phyloP scores from a whole-genome alignment of 1,140 invertebrate genomes.

The Cydia amplana region DNA sequence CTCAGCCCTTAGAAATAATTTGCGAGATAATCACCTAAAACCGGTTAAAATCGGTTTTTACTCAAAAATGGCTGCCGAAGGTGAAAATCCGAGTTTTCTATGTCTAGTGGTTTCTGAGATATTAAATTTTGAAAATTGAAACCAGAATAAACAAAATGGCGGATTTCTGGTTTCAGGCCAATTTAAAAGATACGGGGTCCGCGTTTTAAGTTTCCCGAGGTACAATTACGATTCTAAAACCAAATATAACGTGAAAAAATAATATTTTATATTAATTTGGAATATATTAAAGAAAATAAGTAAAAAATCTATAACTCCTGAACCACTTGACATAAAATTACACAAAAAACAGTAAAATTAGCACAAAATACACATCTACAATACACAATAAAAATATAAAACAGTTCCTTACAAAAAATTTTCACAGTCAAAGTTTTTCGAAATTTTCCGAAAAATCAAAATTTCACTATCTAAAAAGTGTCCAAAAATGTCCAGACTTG shows the following conservation, averaged over 20 bases:
- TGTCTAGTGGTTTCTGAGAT: not conserved
- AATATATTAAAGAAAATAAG: not conserved
- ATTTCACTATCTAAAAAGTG: too few relatives aligned
- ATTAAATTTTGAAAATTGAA: not conserved
- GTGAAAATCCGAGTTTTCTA: not conserved
- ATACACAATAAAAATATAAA: too few relatives aligned
- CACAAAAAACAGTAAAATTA: too few relatives aligned
- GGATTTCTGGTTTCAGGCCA: not conserved
- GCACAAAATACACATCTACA: too few relatives aligned
- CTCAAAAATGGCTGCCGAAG: not conserved
- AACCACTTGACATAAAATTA: too few relatives aligned
- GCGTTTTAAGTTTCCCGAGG: not conserved
- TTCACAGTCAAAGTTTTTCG: too few relatives aligned
- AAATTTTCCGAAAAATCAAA: too few relatives aligned
- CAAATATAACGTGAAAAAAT: not conserved
- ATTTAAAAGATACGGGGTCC: not conserved
- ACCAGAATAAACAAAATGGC: not conserved
- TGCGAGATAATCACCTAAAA: not conserved
- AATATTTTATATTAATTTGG: not conserved
- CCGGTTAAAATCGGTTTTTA: not conserved
- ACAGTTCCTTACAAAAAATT: too few relatives aligned
- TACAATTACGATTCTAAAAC: not conserved
- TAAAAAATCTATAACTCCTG: too few relatives aligned
- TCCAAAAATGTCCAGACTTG: too few relatives aligned
- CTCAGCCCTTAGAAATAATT: not conserved